These are phyloP conservation scores for Takifugu ocellatus DNA, from an alignment of 2,797 vertebrate species.

Conservation along the genomic window DNA sequence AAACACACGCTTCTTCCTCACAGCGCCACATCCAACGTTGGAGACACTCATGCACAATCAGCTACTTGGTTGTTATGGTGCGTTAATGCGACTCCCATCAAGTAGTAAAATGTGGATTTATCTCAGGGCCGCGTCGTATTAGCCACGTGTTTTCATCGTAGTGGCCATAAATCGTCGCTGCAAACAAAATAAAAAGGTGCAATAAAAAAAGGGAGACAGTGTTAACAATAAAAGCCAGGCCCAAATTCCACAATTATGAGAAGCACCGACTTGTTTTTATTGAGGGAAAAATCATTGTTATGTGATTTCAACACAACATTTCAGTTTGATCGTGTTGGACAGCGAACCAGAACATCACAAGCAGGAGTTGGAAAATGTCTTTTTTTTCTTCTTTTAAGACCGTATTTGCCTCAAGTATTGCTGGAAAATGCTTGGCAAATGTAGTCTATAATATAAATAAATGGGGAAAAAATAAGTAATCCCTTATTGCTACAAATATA, in stretches of 20 bases:
- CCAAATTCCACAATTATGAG: slow-evolving; percentile 4
- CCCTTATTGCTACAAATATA: no score
- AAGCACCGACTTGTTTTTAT: neutral
- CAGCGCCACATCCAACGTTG: no score
- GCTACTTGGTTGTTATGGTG: slow-evolving; percentile 13
- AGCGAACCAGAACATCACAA: neutral
- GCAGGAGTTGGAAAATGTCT: neutral
- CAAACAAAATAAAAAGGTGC: slow-evolving; percentile 12
- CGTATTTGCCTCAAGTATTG: neutral
- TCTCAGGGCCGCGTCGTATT: slow-evolving; percentile 1
- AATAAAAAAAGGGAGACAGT: slow-evolving; percentile 11
- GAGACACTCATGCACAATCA: neutral
- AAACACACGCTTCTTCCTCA: no score
- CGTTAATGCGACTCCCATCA: slow-evolving; percentile 34
- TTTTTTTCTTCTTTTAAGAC: neutral
- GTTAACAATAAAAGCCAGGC: slow-evolving; percentile 11
- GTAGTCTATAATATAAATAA: neutral
- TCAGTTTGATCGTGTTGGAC: neutral
- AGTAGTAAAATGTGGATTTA: slow-evolving; percentile 22
- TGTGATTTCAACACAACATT: neutral
- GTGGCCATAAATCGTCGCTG: slow-evolving; percentile 15
- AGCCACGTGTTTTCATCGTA: slow-evolving; percentile 24
- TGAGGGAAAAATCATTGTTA: neutral
- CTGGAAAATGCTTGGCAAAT: neutral
- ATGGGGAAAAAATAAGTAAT: neutral